These are phyloP conservation scores for Prosopocoilus inquinatus DNA, from an alignment of 2,888 invertebrate genomes.

Conservation along the genomic window DNA sequence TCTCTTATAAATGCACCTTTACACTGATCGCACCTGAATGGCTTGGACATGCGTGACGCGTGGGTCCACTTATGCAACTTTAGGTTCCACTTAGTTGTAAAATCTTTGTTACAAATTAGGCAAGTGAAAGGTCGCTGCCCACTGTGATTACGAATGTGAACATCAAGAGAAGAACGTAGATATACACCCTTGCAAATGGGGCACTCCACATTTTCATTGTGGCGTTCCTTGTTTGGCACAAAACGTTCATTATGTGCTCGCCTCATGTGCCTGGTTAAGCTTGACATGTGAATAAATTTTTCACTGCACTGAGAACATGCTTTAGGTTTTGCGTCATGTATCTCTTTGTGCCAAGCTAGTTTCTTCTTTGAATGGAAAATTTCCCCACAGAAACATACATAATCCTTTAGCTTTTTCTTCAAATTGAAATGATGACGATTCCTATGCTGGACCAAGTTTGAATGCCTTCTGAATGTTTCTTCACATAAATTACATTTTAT, in stretches of 20 bases:
- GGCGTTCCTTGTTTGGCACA: constrained; percentile 60
- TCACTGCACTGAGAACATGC: constrained; percentile 83
- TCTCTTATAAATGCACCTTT: constrained; percentile 82
- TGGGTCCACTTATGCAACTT: constrained; percentile 89
- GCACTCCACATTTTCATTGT: constrained; percentile 70
- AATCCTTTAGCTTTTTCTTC: constrained; percentile 59
- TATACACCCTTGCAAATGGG: constrained; percentile 77
- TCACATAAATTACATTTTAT: constrained; percentile 78
- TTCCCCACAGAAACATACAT: constrained; percentile 64
- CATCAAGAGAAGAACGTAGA: constrained; percentile 74
- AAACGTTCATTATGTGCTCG: constrained; percentile 76
- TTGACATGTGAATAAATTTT: constrained; percentile 81
- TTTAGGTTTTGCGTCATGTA: constrained; percentile 78
- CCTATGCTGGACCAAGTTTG: constrained; percentile 81
- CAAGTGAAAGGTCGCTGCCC: constrained; percentile 77
- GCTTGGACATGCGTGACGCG: constrained; percentile 77
- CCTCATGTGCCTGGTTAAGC: constrained; percentile 80
- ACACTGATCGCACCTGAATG: constrained; percentile 80
- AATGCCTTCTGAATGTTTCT: constrained; percentile 77
- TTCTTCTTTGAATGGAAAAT: constrained; percentile 82
- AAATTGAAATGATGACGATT: constrained; percentile 74
- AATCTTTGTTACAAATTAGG: constrained; percentile 78
- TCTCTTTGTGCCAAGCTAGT: constrained; percentile 82
- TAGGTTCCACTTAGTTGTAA: constrained; percentile 88
- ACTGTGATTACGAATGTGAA: constrained; percentile 77